A percentile compares a stretch with the other conserved stretches of the same genome.
These are phyloP conservation scores for Actinostola sp. DNA, from an alignment of 92 coral and sea anemone genomes.

Conservation along the genomic window DNA sequence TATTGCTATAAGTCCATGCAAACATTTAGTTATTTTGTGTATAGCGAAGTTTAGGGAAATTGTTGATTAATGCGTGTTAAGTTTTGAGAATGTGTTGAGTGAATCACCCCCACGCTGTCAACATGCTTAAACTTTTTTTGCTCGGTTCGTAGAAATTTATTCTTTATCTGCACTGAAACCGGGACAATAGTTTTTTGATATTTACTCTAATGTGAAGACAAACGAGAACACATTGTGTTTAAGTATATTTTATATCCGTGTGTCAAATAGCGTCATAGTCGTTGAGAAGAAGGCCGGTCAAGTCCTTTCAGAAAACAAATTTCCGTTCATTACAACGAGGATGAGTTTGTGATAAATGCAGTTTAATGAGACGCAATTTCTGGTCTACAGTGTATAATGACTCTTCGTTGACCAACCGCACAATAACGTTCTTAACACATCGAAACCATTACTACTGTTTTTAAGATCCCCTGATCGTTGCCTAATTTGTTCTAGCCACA, in stretches of 20 bases:
- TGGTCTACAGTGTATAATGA: constrained; percentile 64
- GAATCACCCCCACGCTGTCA: constrained; percentile 27
- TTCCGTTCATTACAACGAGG: constrained; percentile 79
- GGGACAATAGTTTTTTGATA: constrained; percentile 12
- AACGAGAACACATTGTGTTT: constrained; percentile 41
- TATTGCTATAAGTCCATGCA: constrained; percentile 76
- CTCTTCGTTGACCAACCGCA: constrained; percentile 62
- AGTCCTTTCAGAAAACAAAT: constrained; percentile 62
- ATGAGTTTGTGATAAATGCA: constrained; percentile 81
- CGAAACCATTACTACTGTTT: constrained; percentile 47
- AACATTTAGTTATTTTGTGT: constrained; percentile 24
- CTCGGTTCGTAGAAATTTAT: background rate
- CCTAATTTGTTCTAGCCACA: constrained; percentile 53
- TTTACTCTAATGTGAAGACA: constrained; percentile 41
- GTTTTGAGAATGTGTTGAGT: constrained; percentile 14
- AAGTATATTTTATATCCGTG: constrained; percentile 48
- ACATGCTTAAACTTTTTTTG: constrained; percentile 14
- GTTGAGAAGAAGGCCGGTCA: constrained; percentile 23
- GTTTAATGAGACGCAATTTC: constrained; percentile 87
- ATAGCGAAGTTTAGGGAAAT: constrained; percentile 10
- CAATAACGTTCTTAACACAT: constrained; percentile 77
- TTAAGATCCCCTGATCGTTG: constrained; percentile 33
- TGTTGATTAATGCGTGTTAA: background rate
- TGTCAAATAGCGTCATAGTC: constrained; percentile 34
- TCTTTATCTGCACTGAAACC: background rate